Percentiles rank a stretch among this genome's conserved stretches.
Conservation (phyloP, 2,888 invertebrate species). For the Danaus chrysippus region DNA sequence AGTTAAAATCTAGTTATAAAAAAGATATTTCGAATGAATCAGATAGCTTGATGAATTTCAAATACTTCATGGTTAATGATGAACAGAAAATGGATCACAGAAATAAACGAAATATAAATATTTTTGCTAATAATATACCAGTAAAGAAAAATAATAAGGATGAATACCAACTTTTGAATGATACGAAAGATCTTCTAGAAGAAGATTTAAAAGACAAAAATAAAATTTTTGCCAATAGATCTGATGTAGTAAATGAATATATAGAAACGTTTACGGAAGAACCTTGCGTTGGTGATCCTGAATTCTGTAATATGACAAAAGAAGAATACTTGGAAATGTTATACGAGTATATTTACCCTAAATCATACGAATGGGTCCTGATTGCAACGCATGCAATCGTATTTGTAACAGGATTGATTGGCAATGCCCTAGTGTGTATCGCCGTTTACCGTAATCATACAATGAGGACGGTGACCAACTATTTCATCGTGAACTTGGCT, state of each 20-base stretch:
- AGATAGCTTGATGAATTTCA: conserved; percentile 40
- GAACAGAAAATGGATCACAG: conserved; percentile 21
- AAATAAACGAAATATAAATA: conserved; percentile 24
- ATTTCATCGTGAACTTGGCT: conserved; percentile 94
- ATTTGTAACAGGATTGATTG: conserved; percentile 89
- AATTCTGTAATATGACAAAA: conserved; percentile 70
- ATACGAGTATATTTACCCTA: conserved; percentile 83
- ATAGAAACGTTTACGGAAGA: conserved; percentile 44
- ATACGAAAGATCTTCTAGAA: conserved; percentile 17
- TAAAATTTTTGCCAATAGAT: conserved; percentile 32
- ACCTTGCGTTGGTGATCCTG: conserved; percentile 67
- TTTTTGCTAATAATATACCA: conserved; percentile 13
- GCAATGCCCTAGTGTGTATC: conserved; percentile 92
- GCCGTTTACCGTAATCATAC: conserved; percentile 92
- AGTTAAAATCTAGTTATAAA: conserved; percentile 27
- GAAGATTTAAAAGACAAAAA: conserved; percentile 29
- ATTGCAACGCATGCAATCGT: conserved; percentile 87
- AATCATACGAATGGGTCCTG: conserved; percentile 87
- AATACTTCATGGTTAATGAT: conserved; percentile 24
- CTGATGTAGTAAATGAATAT: conserved; percentile 34
- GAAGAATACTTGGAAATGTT: conserved; percentile 81
- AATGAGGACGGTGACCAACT: conserved; percentile 96
- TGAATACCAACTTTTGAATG: conserved; percentile 16
- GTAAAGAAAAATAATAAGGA: conserved; percentile 11
- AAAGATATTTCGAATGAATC: conserved; percentile 33